These are phyloP conservation scores for Heptranchias perlo DNA, from an alignment of 2,113 vertebrate species.

Conservation along the genomic window DNA sequence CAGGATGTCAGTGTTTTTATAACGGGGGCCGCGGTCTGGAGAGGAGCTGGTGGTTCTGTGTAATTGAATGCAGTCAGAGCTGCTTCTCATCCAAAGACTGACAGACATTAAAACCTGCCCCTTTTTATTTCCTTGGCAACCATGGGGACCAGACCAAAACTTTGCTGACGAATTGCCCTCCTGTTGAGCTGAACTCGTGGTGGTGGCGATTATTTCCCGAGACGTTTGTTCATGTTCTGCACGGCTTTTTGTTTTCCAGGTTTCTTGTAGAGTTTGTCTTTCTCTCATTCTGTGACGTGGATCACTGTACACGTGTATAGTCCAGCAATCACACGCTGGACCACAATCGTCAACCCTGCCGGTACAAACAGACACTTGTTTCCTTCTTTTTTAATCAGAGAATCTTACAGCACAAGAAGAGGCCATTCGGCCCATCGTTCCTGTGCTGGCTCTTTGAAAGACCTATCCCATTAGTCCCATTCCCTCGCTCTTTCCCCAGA, in stretches of 20 bases:
- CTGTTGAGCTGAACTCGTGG: not conserved
- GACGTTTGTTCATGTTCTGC: not conserved
- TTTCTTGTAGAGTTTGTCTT: not conserved
- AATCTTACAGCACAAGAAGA: too few species aligned
- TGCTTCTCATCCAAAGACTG: not conserved
- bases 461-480: too few species aligned
- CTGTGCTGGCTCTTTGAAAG: too few species aligned
- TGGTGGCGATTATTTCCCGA: not conserved
- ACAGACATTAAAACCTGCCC: not conserved
- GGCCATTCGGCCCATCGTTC: too few species aligned
- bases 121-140: not conserved
- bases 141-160: not conserved
- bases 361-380: not conserved
- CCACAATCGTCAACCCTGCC: not conserved
- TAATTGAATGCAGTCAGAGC: too few species aligned
- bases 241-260: not conserved
- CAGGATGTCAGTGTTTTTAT: slow-evolving; percentile 61
- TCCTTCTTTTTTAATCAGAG: not conserved
- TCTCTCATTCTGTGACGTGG: not conserved
- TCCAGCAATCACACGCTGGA: not conserved
- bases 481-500: too few species aligned
- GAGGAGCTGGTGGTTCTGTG: not conserved
- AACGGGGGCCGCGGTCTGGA: not conserved
- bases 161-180: not conserved
- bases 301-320: not conserved